Evolutionary conservation across 2,797 vertebrate species (phyloP).

Genomic region (Chloroceryle amazona): DNA sequence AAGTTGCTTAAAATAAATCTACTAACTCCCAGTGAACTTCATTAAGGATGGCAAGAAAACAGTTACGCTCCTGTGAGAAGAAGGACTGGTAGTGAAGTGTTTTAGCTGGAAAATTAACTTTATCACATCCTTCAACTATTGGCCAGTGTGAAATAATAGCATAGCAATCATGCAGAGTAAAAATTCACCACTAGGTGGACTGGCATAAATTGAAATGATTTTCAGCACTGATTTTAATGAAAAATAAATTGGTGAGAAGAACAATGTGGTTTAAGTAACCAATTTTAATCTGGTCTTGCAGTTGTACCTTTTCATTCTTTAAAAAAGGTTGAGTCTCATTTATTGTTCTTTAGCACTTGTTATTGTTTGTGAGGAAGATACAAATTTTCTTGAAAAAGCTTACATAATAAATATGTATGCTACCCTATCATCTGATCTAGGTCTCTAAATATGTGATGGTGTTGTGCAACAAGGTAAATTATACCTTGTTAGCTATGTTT

Average conservation of each 20-base stretch:
- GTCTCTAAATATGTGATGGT: not conserved
- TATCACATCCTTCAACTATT: not conserved
- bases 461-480: not conserved
- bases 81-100: not conserved
- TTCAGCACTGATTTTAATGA: not conserved
- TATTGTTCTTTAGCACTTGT: not conserved
- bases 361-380: not conserved
- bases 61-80: not conserved
- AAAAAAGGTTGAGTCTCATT: not conserved
- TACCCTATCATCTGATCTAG: not conserved
- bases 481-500: not conserved
- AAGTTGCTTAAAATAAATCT: constrained; percentile 32
- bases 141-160: not conserved
- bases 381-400: not conserved
- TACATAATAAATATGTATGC: not conserved
- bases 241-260: not conserved
- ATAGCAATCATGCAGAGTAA: not conserved
- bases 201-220: not conserved
- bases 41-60: not conserved
- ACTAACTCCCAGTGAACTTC: not conserved
- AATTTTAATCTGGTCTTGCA: not conserved
- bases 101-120: not conserved
- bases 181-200: not conserved
- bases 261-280: not conserved
- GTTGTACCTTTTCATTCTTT: not conserved